phyloP scores from a whole-genome alignment of 2,113 vertebrate species.

The Gallinago paraguaiae region DNA sequence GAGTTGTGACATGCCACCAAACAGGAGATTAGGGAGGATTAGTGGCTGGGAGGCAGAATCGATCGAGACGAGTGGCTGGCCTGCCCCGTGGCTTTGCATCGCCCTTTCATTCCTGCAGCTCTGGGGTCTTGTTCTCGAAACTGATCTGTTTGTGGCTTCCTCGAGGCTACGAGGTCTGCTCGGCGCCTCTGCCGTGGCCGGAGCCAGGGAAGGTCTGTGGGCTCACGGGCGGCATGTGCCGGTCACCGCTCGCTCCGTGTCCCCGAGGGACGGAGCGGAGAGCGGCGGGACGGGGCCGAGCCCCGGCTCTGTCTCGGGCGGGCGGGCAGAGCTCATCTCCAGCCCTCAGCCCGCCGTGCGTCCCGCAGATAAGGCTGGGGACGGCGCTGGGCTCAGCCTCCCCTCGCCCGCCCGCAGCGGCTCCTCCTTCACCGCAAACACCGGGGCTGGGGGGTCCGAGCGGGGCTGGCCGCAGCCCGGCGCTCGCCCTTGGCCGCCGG shows the following conservation, averaged over 20 bases:
- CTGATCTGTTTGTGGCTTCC: not conserved
- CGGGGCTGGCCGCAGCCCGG: not conserved
- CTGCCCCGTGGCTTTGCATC: not conserved
- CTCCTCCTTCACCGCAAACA: not conserved
- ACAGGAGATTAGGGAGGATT: conserved; percentile 30
- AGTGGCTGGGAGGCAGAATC: conserved; percentile 15
- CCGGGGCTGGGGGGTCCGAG: not conserved
- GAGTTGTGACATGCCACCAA: conserved; percentile 32
- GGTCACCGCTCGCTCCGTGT: rapidly evolving
- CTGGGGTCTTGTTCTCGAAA: not conserved
- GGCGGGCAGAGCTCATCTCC: not conserved
- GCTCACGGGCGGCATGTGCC: not conserved
- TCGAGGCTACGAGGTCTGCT: rapidly evolving
- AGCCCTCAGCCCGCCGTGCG: not conserved
- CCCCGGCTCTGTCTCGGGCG: rapidly evolving
- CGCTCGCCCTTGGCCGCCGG: not conserved
- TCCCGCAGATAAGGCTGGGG: conserved; percentile 34
- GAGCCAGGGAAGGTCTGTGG: not conserved
- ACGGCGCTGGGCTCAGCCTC: not conserved
- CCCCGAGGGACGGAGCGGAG: not conserved
- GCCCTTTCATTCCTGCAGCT: not conserved
- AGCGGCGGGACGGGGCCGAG: not conserved
- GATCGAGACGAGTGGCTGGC: not conserved
- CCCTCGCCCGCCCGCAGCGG: not conserved
- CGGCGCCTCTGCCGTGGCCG: rapidly evolving